Conservation (phyloP, 2,888 invertebrate species). For the Apoderus coryli region DNA sequence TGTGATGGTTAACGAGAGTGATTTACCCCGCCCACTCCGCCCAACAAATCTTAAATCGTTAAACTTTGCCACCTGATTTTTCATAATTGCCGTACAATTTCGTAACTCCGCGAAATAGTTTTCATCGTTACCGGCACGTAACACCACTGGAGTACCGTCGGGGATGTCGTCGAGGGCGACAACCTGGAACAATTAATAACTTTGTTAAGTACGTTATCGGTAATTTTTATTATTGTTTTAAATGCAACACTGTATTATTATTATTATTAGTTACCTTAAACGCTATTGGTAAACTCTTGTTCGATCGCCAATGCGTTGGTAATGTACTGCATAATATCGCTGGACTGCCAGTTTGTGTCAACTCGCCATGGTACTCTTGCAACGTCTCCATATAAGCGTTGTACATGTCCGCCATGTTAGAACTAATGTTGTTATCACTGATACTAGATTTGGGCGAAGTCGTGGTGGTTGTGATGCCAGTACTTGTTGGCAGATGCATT, state of each 20-base stretch:
- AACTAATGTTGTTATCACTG: too few species aligned
- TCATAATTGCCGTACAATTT: slow-evolving; percentile 89
- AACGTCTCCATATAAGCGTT: slow-evolving; percentile 62
- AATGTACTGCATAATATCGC: slow-evolving; percentile 87
- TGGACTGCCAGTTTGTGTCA: slow-evolving; percentile 90
- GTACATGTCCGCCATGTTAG: slow-evolving; percentile 66
- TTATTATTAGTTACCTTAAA: too few species aligned
- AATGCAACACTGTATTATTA: too few species aligned
- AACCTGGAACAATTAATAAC: too few species aligned
- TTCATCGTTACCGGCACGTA: slow-evolving; percentile 95
- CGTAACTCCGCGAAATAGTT: slow-evolving; percentile 90
- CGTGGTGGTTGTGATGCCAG: slow-evolving; percentile 9
- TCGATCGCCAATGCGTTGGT: slow-evolving; percentile 93
- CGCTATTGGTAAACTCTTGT: slow-evolving; percentile 91
- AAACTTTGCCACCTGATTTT: slow-evolving; percentile 96
- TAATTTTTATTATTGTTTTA: too few species aligned
- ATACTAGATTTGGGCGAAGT: too few species aligned
- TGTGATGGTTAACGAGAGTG: slow-evolving; percentile 89
- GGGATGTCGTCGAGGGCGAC: slow-evolving; percentile 83
- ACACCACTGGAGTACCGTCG: slow-evolving; percentile 88
- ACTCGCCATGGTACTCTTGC: slow-evolving; percentile 81
- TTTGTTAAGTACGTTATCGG: too few species aligned
- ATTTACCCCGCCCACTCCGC: slow-evolving; percentile 91
- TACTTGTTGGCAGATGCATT: slow-evolving; percentile 55
- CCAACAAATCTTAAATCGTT: slow-evolving; percentile 97